Evolutionary conservation across 2,888 invertebrate genomes (phyloP).

Genomic region (Hirtodrosophila duncani): DNA sequence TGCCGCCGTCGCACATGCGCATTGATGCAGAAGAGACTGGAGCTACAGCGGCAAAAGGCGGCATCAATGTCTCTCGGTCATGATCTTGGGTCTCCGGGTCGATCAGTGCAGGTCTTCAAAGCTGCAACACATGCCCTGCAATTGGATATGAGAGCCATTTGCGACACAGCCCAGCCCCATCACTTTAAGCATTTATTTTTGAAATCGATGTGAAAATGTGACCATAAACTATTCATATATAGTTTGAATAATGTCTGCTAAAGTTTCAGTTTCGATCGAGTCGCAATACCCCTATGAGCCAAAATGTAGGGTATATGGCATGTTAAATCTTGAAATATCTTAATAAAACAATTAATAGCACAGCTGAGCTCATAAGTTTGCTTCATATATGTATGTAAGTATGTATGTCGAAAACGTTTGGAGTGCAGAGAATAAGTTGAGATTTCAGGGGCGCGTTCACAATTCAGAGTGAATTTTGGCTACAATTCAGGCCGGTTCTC

Average conservation of each 20-base stretch:
- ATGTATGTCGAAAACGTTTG: slow-evolving; percentile 24
- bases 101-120: slow-evolving; percentile 23
- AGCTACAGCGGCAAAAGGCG: too few species aligned
- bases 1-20: slow-evolving; percentile 34
- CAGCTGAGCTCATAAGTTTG: slow-evolving; percentile 67
- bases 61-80: too few species aligned
- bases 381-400: slow-evolving; percentile 15
- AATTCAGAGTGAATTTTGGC: too few species aligned
- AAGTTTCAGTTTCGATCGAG: too few species aligned
- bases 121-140: slow-evolving; percentile 29
- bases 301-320: slow-evolving; percentile 48
- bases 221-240: too few species aligned
- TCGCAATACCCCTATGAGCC: too few species aligned
- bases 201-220: too few species aligned
- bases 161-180: too few species aligned
- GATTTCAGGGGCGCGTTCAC: slow-evolving; percentile 51
- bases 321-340: slow-evolving; percentile 71
- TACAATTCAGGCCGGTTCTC: too few species aligned
- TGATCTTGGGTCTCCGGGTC: slow-evolving; percentile 37
- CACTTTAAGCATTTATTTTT: too few species aligned
- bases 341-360: slow-evolving; percentile 72
- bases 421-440: slow-evolving; percentile 1
- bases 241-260: too few species aligned
- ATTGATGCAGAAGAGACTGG: slow-evolving; percentile 59
- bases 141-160: not conserved